Percentiles rank a stretch among this genome's conserved stretches.
phyloP scores from a whole-genome alignment of 2,888 invertebrate species.

The Aspidiotus rigidus region DNA sequence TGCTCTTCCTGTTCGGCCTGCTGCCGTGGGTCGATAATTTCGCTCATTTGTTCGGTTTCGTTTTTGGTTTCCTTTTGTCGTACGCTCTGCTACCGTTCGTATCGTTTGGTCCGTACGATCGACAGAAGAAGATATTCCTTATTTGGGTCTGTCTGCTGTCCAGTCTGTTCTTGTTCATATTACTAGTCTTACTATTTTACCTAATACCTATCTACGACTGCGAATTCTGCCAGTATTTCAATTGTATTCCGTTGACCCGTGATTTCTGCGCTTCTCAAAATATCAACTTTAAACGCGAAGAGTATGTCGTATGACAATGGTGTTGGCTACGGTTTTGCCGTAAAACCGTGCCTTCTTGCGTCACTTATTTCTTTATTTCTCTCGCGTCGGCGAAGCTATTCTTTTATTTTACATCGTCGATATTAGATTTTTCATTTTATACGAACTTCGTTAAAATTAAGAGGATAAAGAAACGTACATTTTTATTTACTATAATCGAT shows the following conservation, averaged over 20 bases:
- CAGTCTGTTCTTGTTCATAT: conserved; percentile 61
- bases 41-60: conserved; percentile 90
- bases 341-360: conserved; percentile 30
- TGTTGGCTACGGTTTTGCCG: conserved; percentile 36
- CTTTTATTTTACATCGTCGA: conserved; percentile 1
- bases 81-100: conserved; percentile 92
- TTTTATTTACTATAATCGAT: background rate
- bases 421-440: background rate
- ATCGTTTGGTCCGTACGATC: conserved; percentile 78
- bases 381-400: background rate
- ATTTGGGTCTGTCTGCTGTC: conserved; percentile 59
- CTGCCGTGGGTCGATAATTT: conserved; percentile 99
- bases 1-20: conserved; percentile 75
- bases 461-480: background rate
- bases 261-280: conserved; percentile 86
- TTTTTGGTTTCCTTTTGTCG: conserved; percentile 85
- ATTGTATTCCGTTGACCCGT: conserved; percentile 77
- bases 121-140: conserved; percentile 64
- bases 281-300: conserved; percentile 56
- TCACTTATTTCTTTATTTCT: conserved; percentile 1
- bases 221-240: conserved; percentile 75
- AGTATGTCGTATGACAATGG: conserved; percentile 37
- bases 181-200: conserved; percentile 72
- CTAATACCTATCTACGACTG: conserved; percentile 80
- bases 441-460: background rate